Evolutionary conservation across 2,888 invertebrate species (phyloP).

Genomic region (Drosophila picticornis): DNA sequence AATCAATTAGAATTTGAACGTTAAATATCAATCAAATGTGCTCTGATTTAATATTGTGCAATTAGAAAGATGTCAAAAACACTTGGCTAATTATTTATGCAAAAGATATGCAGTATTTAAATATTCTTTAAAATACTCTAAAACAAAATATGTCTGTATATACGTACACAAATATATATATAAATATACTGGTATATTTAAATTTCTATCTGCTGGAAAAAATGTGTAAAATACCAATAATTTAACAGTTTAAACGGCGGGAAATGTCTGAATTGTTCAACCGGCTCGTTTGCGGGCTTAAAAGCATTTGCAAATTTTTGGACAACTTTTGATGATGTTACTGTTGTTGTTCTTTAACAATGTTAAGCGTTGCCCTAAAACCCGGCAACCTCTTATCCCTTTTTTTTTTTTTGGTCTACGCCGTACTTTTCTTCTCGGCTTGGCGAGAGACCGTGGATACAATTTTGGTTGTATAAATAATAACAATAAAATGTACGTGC

Average conservation of each 20-base stretch:
- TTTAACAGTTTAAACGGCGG: slow-evolving; percentile 16
- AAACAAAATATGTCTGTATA: neutral
- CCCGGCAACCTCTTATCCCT: slow-evolving; percentile 24
- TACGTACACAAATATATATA: too few relatives aligned
- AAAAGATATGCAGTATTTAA: neutral
- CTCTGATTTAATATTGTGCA: neutral
- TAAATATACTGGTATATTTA: too few relatives aligned
- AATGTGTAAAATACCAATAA: neutral
- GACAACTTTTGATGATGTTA: slow-evolving; percentile 20
- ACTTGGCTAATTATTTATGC: neutral
- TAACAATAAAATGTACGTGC: slow-evolving; percentile 70
- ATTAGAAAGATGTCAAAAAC: neutral
- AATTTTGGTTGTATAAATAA: slow-evolving; percentile 62
- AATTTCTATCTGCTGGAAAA: neutral
- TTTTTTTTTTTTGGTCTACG: slow-evolving; percentile 2
- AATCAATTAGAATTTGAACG: neutral
- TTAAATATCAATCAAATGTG: neutral
- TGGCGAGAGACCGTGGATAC: slow-evolving; percentile 33
- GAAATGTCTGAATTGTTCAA: slow-evolving; percentile 15
- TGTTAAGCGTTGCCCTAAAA: slow-evolving; percentile 34
- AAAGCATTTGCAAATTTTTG: slow-evolving; percentile 48
- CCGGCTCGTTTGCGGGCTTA: slow-evolving; percentile 32
- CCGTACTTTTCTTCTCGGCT: slow-evolving; percentile 10
- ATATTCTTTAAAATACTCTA: neutral
- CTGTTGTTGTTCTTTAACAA: slow-evolving; percentile 32